Conservation (phyloP, 2,113 vertebrate species). For the Okapia johnstoni region DNA sequence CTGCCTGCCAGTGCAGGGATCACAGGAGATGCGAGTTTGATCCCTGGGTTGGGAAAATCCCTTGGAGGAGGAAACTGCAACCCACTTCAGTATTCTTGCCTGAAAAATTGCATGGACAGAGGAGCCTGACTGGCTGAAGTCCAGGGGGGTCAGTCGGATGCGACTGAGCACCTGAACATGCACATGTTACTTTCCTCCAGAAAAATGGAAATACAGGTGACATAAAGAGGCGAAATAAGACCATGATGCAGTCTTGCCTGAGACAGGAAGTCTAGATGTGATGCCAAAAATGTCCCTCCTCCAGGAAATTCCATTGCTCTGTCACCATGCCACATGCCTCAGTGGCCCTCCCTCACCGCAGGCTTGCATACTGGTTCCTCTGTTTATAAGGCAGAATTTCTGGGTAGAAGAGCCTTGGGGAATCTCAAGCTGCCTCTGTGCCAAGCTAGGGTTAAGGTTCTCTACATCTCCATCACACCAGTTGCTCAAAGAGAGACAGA, state of each 20-base stretch:
- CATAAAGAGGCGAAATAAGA: neutral
- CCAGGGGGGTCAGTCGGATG: neutral
- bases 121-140: neutral
- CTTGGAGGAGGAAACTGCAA: neutral
- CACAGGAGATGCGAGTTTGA: neutral
- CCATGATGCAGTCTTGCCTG: neutral
- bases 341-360: neutral
- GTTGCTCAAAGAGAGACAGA: slow-evolving; percentile 34
- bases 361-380: slow-evolving; percentile 39
- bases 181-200: neutral
- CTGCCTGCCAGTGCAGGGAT: neutral
- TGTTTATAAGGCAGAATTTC: slow-evolving; percentile 69
- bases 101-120: neutral
- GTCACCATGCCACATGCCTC: neutral
- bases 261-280: neutral
- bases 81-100: neutral
- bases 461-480: slow-evolving; percentile 44
- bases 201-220: neutral
- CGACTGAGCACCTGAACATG: neutral
- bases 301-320: neutral
- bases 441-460: slow-evolving; percentile 63
- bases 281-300: neutral
- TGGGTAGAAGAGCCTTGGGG: slow-evolving; percentile 29
- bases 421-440: neutral
- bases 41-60: neutral